These are phyloP conservation scores for Sandelia bainsii DNA, from an alignment of 2,797 vertebrate genomes.

Conservation along the genomic window DNA sequence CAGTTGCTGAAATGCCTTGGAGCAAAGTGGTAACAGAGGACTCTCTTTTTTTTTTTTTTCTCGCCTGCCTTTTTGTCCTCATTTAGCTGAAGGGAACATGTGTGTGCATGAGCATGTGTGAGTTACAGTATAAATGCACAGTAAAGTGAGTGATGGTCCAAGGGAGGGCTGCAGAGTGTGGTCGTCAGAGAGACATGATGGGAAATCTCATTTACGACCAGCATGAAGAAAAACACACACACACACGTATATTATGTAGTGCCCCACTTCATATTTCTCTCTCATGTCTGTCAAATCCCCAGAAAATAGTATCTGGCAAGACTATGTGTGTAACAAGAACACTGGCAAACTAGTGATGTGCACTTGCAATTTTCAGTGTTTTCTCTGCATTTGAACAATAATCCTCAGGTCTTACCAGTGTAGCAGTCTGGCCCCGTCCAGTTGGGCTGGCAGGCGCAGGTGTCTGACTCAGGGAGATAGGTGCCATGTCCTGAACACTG, in stretches of 20 bases:
- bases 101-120: slow-evolving; percentile 21
- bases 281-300: slow-evolving; percentile 65
- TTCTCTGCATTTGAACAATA: slow-evolving; percentile 39
- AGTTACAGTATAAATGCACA: slow-evolving; percentile 31
- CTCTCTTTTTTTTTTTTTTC: slow-evolving; percentile 28
- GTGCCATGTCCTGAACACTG: slow-evolving; percentile 95
- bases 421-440: slow-evolving; percentile 96
- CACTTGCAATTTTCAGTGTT: slow-evolving; percentile 30
- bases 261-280: slow-evolving; percentile 54
- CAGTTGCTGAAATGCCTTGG: slow-evolving; percentile 48
- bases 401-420: slow-evolving; percentile 85
- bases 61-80: slow-evolving; percentile 30
- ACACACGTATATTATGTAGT: slow-evolving; percentile 43
- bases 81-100: slow-evolving; percentile 55
- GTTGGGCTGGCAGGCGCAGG: slow-evolving; percentile 93
- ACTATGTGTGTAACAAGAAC: slow-evolving; percentile 49
- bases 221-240: slow-evolving; percentile 58
- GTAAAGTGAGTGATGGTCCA: slow-evolving; percentile 23
- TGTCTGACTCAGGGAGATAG: slow-evolving; percentile 89
- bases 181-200: slow-evolving; percentile 60
- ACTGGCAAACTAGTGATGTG: slow-evolving; percentile 48
- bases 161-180: slow-evolving; percentile 21
- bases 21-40: slow-evolving; percentile 46
- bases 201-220: slow-evolving; percentile 77
- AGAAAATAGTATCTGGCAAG: slow-evolving; percentile 67